Evolutionary conservation across 2,888 invertebrate species (phyloP), one percentile per base, ranked within the genome.

Genomic region (Cylloceria caligata): DNA sequence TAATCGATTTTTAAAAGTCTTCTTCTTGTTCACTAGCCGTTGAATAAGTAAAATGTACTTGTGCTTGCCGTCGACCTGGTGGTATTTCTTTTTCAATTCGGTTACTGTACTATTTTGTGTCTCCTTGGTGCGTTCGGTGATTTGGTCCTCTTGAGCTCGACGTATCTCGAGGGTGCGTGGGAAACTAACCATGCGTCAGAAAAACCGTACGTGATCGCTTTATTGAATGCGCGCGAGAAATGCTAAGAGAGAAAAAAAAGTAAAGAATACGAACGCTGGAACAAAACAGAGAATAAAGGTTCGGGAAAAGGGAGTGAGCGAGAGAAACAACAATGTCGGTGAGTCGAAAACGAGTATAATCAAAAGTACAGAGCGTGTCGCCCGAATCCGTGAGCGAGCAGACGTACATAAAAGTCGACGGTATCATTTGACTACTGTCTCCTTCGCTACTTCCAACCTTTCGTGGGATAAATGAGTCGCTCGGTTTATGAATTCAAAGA

Each of bases 141-240:
- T 71, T 71, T 47, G 42, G 34, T 34, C 34, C 52, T 77, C 19
- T 36, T 42, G 34, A 19, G 27, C 60, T 77, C 49, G 57, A 21
- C 57, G 64, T 73, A 69, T 77, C 73, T 64, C 77, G 75, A 84
- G 86, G 80, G 83, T 85, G 86, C 87, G 86, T 88, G 88, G 87
- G 88, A 89, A 88, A 88, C 86, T 87, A 86, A 87, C 86, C 85
- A 86, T 86, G 87, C 87, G 87, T 84, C 84, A 84, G 87, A 86
- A 87, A n/a, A 87, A 84, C 74, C 81, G 86, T 88, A 88, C 89
- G 89, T 88, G 89, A 87, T 86, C 84, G 88, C 86, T 88, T 88
- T 89, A 87, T 88, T 86, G 86, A 89, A 88, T 86, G 85, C 80
- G 84, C 57, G 68, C 67, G 81, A 77, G 77, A 81, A 84, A 60